Evolutionary conservation across 2,888 invertebrate genomes (phyloP).

Genomic region (Agrotis puta): DNA sequence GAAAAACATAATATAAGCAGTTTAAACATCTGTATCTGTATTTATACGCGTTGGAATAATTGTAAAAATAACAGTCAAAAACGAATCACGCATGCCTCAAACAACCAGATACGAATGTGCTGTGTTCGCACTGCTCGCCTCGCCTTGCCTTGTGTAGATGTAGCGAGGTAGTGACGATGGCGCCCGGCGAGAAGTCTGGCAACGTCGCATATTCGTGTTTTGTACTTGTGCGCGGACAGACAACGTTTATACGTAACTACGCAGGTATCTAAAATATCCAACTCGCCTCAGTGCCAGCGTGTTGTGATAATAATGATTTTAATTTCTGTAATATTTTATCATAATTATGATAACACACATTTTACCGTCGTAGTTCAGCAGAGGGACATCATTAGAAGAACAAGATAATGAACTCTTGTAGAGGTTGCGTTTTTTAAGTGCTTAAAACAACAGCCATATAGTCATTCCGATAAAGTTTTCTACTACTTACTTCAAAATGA

Average conservation of each 20-base stretch:
- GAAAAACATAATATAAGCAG: background rate
- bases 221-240: constrained; percentile 62
- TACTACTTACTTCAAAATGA: background rate
- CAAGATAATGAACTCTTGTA: background rate
- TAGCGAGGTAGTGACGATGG: constrained; percentile 63
- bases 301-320: constrained; percentile 21
- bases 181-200: constrained; percentile 77
- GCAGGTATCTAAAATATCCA: constrained; percentile 48
- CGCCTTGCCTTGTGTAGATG: constrained; percentile 78
- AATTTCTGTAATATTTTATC: constrained; percentile 3
- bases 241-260: constrained; percentile 54
- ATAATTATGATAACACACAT: background rate
- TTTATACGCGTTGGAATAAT: constrained; percentile 25
- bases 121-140: constrained; percentile 72
- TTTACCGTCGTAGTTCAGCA: too few relatives aligned
- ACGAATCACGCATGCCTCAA: constrained; percentile 64
- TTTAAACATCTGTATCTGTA: constrained; percentile 14
- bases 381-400: background rate
- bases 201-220: constrained; percentile 74
- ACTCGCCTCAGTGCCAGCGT: constrained; percentile 31
- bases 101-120: constrained; percentile 66
- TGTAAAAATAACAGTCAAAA: constrained; percentile 63
- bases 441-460: background rate
- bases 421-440: background rate
- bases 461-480: background rate